These are phyloP conservation scores for Mormyrops boulengeri DNA, from an alignment of 2,797 vertebrate species.

Conservation along the genomic window DNA sequence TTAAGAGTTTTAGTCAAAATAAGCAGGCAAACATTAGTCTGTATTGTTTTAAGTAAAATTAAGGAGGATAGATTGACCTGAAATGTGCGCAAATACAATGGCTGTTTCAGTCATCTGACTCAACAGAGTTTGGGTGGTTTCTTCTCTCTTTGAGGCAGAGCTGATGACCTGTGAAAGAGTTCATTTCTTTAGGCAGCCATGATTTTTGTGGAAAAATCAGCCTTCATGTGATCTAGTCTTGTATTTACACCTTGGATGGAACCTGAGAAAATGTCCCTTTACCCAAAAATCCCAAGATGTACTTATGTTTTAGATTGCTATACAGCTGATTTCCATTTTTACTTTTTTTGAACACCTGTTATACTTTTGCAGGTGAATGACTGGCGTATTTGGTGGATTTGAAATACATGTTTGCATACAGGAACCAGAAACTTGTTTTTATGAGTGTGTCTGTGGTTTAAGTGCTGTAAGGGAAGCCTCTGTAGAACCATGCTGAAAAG, in stretches of 20 bases:
- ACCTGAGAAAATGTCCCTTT: neutral
- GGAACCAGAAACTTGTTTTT: neutral
- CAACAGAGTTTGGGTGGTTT: neutral
- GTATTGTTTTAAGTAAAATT: neutral
- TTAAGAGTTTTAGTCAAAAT: neutral
- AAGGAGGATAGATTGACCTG: neutral
- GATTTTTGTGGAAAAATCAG: neutral
- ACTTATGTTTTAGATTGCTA: neutral
- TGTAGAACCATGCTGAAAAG: neutral
- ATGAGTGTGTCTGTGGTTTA: neutral
- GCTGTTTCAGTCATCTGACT: neutral
- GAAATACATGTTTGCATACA: neutral
- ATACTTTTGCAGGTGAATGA: neutral
- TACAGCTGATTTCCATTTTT: neutral
- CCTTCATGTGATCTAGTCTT: neutral
- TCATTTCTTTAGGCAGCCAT: neutral
- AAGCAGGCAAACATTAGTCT: neutral
- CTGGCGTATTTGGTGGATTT: neutral
- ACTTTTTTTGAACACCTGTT: neutral
- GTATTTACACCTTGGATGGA: too few species aligned
- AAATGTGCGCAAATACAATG: neutral
- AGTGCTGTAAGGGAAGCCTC: neutral
- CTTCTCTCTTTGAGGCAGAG: neutral
- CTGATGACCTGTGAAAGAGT: neutral
- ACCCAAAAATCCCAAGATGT: neutral